Conservation (phyloP, 2,888 invertebrate genomes). For the Philopedon plagiatum region DNA sequence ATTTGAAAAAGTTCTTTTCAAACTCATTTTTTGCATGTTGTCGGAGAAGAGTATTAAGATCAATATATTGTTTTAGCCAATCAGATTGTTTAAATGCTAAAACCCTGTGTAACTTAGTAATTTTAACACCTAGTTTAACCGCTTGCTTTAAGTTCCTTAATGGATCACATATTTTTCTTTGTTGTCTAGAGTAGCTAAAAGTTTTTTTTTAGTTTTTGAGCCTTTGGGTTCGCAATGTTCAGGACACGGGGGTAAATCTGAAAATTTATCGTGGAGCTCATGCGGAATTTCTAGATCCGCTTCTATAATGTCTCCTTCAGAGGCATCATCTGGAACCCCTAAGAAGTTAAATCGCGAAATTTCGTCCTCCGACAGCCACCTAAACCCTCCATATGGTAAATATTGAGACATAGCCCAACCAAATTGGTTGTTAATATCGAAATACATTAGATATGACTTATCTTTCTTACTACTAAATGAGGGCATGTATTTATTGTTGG, state of each 20-base stretch:
- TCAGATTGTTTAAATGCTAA: no score
- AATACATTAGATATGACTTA: no score
- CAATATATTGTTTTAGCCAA: no score
- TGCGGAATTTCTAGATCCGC: conserved; percentile 26
- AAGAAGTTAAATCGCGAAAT: not conserved
- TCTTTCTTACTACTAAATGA: no score
- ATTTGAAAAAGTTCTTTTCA: no score
- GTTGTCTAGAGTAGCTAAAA: conserved; percentile 11
- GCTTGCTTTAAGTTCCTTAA: conserved; percentile 53
- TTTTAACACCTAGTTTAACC: no score
- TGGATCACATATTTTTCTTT: conserved; percentile 52
- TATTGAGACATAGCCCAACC: conserved; percentile 28
- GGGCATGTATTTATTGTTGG: no score
- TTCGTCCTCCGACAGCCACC: not conserved
- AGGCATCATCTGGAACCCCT: not conserved
- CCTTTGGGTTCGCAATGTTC: conserved; percentile 1
- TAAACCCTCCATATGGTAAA: conserved; percentile 27
- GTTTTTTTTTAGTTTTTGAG: conserved; percentile 6
- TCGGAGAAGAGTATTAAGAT: no score
- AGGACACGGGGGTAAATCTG: conserved; percentile 21
- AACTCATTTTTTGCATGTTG: no score
- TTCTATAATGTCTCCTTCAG: conserved; percentile 25
- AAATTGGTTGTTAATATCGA: no score
- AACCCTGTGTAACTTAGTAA: no score
- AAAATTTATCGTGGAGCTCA: conserved; percentile 22